Percentiles rank a stretch among this genome's conserved stretches.
Evolutionary conservation across 2,888 invertebrate species (phyloP).

Genomic region (Drosophila vallismaia): DNA sequence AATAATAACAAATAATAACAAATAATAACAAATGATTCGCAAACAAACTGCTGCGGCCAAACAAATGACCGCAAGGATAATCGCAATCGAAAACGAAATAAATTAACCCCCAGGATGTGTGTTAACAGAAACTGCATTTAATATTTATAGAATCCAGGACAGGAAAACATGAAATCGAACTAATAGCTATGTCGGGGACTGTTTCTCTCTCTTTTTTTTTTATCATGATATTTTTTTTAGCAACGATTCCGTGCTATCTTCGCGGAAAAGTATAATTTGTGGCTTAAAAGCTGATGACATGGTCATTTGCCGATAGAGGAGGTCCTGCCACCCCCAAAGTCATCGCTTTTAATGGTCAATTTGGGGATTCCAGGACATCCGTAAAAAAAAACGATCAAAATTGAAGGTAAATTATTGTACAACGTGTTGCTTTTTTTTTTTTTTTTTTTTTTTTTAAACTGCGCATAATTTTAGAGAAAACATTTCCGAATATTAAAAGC

Average conservation of each 20-base stretch:
- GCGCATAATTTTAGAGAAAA: background rate
- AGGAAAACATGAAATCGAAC: no score
- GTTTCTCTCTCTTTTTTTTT: no score
- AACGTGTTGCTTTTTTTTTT: background rate
- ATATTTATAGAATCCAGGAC: background rate
- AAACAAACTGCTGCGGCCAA: conserved; percentile 2
- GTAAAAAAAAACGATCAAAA: background rate
- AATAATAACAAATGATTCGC: conserved; percentile 5
- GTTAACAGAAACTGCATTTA: background rate
- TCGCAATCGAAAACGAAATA: background rate
- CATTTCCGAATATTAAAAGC: background rate
- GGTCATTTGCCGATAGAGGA: background rate
- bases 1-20: conserved; percentile 8
- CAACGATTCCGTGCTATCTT: background rate
- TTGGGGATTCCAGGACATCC: conserved; percentile 1
- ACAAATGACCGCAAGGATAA: background rate
- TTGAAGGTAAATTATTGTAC: conserved; percentile 9
- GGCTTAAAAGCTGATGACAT: conserved; percentile 17
- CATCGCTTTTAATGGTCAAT: conserved; percentile 4
- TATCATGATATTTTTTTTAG: no score
- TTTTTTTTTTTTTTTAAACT: background rate
- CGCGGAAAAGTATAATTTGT: conserved; percentile 11
- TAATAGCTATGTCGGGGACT: no score
- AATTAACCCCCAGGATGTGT: background rate
- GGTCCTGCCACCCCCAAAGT: background rate